Evolutionary conservation across 2,888 invertebrate genomes (phyloP), one percentile per base, ranked within the genome.

Genomic region (Sinelater perroti): DNA sequence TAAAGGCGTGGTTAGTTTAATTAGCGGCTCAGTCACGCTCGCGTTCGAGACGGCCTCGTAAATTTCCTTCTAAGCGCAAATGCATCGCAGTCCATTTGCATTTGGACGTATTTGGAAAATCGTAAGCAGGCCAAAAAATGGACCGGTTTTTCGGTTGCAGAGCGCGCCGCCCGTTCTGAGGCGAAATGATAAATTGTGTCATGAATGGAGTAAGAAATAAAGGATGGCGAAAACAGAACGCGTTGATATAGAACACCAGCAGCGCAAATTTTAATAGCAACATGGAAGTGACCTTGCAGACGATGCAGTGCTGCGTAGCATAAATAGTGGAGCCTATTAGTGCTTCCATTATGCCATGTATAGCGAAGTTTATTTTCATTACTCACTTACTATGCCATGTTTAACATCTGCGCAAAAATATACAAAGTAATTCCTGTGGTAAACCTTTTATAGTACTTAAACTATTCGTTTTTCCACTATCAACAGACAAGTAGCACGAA

Each of bases 1-100:
- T 14, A 18, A 33, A 45, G 46, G 47, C 16, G 33, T 47, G 21
- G 33, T 21, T 35, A 53, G 46, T 36, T 20, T 20, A 11, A 36
- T 33, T 52, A 52, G 14, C n/a, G n/a, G n/a, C 46, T 49, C 33
- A 47, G 47, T 49, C 38, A 20, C 14, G 10, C 49, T 47, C 13
- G 21, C 36, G 21, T 33, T 26, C 10, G 10, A 26, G 28, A 35
- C 14, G 35, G 16, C 35, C 35, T 35, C 33, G 33, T 11, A 13
- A 33, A 13, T 33, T 13, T 14, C 35, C 35, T 17, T 35, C 8
- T 35, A 35, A n/a, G 35, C 18, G 18, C 16, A 35, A n/a, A 28
- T 10, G 2, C 8, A 35, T 5, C 30, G n/a, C n/a, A n/a, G n/a
- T 30, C 1, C 5, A 10, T 30, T 35, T 35, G 35, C 35, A 16